Evolutionary conservation across 2,113 vertebrate genomes (phyloP).

Genomic region (Edolisoma coerulescens): DNA sequence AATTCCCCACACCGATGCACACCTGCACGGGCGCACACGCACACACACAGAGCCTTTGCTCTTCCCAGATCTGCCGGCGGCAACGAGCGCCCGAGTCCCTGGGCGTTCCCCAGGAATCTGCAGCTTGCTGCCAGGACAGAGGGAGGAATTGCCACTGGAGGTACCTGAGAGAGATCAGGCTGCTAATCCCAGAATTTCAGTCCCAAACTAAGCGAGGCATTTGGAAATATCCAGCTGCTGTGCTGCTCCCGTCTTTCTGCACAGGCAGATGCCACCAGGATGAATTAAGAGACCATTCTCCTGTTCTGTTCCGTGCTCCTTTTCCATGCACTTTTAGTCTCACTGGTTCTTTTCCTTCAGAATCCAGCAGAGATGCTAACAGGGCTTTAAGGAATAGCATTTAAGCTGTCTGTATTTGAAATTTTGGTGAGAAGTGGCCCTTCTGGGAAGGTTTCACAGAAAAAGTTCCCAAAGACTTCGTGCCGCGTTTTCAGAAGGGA

Average conservation of each 20-base stretch:
- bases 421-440: background rate
- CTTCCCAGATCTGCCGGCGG: background rate
- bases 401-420: background rate
- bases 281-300: rapidly evolving
- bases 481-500: background rate
- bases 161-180: background rate
- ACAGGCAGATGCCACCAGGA: background rate
- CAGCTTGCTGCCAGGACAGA: background rate
- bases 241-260: background rate
- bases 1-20: slow-evolving; percentile 4
- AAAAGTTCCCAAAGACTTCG: background rate
- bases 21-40: background rate
- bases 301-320: background rate
- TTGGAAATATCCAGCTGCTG: background rate
- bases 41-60: background rate
- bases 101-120: background rate
- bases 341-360: background rate
- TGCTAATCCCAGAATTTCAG: background rate
- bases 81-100: background rate
- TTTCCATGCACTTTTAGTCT: background rate
- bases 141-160: background rate
- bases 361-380: background rate
- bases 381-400: background rate
- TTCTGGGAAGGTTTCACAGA: background rate
- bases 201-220: background rate